Base-by-base conservation (phyloP, 2,113 vertebrate genomes). In the Gallinago undulata region DNA sequence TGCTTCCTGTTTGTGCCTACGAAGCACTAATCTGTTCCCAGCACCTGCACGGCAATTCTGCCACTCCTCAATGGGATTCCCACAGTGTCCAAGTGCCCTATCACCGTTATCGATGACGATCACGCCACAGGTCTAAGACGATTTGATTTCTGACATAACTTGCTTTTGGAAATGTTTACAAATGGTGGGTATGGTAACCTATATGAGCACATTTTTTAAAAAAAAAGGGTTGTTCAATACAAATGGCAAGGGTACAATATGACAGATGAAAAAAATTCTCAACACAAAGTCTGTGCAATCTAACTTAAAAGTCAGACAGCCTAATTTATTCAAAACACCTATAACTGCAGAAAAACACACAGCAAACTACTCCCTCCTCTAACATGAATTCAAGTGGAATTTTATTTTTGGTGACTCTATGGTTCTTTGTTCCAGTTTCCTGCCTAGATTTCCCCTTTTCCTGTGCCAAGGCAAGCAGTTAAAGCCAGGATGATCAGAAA, bases 371-470 rank as follows among this genome's bases (percentile, higher is more conserved):
- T 53, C 80, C 62, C 56, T 86, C n/a, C 55, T 87, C 55, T 63
- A 91, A 57, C 25, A 60, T 0, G 7, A 53, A 55, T 67, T 91
- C 70, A 68, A 37, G 81, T n/a, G 31, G 76, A 91, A 74, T 74
- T 92, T 94, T 94, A 93, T 89, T 96, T 96, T 72, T 78, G 92
- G 72, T 87, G 33, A 47, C 35, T 43, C 43, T 30, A 67, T 81
- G 48, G 56, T 81, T 67, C 85, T 96, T 96, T 97, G 96, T 97
- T 97, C 47, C 51, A 78, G 60, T 78, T 97, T 97, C 96, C 96
- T 96, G 94, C 35, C 82, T 90, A 77, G 72, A 96, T 94, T 96
- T 95, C 85, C 90, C 82, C 79, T 80, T 75, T 83, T 86, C 93
- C 85, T 77, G 67, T 95, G 67, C 92, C 88, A 96, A 88, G 35